phyloP scores from a whole-genome alignment of 2,797 vertebrate species.

The Chiroxiphia lanceolata region DNA sequence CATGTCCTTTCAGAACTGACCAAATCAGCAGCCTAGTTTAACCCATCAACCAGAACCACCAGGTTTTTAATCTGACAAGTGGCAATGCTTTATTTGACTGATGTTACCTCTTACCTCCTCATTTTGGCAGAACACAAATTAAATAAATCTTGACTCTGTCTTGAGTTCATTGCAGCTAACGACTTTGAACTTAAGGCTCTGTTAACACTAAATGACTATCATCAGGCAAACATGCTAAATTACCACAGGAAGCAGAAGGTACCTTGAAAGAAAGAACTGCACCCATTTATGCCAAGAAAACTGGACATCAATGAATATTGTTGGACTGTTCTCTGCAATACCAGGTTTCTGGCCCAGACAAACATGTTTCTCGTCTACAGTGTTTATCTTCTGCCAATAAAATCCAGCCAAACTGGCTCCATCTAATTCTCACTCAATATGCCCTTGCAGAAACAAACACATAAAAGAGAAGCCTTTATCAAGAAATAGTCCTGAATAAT shows the following conservation, averaged over 20 bases:
- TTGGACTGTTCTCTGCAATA: constrained; percentile 9
- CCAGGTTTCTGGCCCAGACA: constrained; percentile 44
- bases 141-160: background rate
- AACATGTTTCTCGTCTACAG: constrained; percentile 19
- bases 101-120: background rate
- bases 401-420: constrained; percentile 59
- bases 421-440: constrained; percentile 56
- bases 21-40: background rate
- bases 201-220: background rate
- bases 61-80: background rate
- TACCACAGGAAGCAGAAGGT: background rate
- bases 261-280: constrained; percentile 16
- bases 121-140: background rate
- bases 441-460: constrained; percentile 39
- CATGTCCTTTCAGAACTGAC: background rate
- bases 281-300: constrained; percentile 3
- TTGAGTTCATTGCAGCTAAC: background rate
- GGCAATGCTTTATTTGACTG: background rate
- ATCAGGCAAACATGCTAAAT: constrained; percentile 6
- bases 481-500: background rate
- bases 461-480: constrained; percentile 37
- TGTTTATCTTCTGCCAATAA: constrained; percentile 43
- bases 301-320: background rate
- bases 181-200: background rate
- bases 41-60: background rate